Percentiles rank a stretch among this genome's conserved stretches.
phyloP scores from a whole-genome alignment of 2,113 vertebrate species.

The Fregetta grallaria region DNA sequence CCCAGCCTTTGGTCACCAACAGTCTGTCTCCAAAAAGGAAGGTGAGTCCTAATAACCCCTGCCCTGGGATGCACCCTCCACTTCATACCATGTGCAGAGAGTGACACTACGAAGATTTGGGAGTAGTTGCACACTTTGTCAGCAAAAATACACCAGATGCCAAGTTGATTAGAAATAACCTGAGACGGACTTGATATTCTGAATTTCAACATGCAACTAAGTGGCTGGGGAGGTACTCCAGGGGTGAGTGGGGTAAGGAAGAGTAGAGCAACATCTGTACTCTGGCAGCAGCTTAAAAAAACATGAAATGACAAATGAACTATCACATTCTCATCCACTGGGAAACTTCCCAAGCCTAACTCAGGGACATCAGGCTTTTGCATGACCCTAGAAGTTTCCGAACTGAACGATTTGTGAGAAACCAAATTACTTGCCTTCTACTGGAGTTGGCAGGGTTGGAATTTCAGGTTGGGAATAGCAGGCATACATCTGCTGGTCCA shows the following conservation, averaged over 20 bases:
- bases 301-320: not conserved
- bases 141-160: not conserved
- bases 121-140: not conserved
- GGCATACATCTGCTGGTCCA: slow-evolving; percentile 96
- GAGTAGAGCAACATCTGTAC: too few relatives aligned
- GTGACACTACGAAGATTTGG: not conserved
- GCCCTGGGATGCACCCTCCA: not conserved
- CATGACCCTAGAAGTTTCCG: not conserved
- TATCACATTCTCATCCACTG: not conserved
- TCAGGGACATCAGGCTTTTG: not conserved
- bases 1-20: not conserved
- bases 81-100: not conserved
- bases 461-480: slow-evolving; percentile 93
- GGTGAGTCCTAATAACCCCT: rapidly evolving
- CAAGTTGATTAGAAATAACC: not conserved
- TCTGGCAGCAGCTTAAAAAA: not conserved
- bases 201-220: not conserved
- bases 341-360: not conserved
- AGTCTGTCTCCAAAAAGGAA: not conserved
- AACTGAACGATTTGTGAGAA: not conserved
- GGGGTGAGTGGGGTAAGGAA: not conserved
- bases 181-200: not conserved
- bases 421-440: slow-evolving; percentile 79
- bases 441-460: slow-evolving; percentile 88
- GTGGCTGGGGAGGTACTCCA: not conserved